phyloP scores from a whole-genome alignment of 2,797 vertebrate genomes.

The Neoniphon sammara region DNA sequence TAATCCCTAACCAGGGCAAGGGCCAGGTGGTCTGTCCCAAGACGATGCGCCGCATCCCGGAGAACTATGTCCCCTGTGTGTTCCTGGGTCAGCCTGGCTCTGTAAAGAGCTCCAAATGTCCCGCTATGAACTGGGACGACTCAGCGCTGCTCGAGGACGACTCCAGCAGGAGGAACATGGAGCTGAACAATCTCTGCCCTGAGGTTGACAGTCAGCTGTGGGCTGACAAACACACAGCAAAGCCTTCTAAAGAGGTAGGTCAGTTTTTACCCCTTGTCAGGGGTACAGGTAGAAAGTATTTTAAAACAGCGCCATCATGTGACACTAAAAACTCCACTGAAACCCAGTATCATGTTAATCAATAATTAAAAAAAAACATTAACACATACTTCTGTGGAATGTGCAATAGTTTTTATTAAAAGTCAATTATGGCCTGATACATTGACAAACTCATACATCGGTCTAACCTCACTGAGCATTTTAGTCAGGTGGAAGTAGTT shows the following conservation, averaged over 20 bases:
- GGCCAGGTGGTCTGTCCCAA: constrained; percentile 73
- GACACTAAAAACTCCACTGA: no score
- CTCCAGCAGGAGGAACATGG: constrained; percentile 65
- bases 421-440: no score
- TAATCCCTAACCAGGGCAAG: constrained; percentile 53
- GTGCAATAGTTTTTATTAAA: no score
- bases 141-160: constrained; percentile 70
- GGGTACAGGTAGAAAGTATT: neutral
- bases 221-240: constrained; percentile 59
- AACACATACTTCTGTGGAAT: no score
- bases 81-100: constrained; percentile 74
- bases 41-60: constrained; percentile 55
- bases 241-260: constrained; percentile 75
- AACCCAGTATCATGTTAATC: no score
- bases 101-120: constrained; percentile 66
- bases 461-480: no score
- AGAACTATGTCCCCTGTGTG: constrained; percentile 84
- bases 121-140: constrained; percentile 67
- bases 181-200: constrained; percentile 76
- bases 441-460: no score
- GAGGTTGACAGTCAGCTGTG: constrained; percentile 68
- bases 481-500: no score
- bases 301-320: no score
- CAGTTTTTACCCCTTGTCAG: no score
- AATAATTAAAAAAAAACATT: no score